Conservation (phyloP, 2,888 invertebrate species). For the Tridacna gigas region DNA sequence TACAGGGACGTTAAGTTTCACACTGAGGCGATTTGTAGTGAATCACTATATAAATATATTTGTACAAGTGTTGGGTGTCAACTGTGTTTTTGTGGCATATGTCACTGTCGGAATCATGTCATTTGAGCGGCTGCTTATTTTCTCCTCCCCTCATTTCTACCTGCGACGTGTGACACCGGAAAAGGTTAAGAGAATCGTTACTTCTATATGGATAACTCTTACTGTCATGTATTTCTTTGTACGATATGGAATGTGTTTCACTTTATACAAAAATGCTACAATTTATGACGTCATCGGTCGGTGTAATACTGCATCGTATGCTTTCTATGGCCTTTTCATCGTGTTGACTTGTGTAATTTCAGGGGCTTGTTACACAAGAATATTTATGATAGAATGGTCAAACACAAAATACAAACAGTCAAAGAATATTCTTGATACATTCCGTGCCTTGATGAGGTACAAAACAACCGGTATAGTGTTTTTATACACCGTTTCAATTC, state of each 20-base stretch:
- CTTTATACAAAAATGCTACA: background rate
- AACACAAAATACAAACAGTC: background rate
- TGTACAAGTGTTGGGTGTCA: slow-evolving; percentile 29
- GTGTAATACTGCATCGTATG: slow-evolving; percentile 29
- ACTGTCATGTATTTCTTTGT: slow-evolving; percentile 28
- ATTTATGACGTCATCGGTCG: slow-evolving; percentile 38
- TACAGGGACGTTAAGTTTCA: slow-evolving; percentile 26
- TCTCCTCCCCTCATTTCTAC: slow-evolving; percentile 40
- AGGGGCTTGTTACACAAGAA: slow-evolving; percentile 26
- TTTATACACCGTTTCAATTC: slow-evolving; percentile 32
- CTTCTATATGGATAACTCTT: slow-evolving; percentile 26
- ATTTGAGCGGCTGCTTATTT: slow-evolving; percentile 42
- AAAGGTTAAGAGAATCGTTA: slow-evolving; percentile 18
- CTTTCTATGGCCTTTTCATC: slow-evolving; percentile 28
- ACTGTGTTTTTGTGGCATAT: slow-evolving; percentile 34
- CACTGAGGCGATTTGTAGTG: slow-evolving; percentile 36
- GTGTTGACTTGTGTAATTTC: slow-evolving; percentile 9
- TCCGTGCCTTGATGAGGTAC: slow-evolving; percentile 26
- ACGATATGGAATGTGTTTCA: slow-evolving; percentile 32
- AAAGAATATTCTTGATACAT: background rate
- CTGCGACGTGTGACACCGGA: slow-evolving; percentile 10
- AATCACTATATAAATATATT: slow-evolving; percentile 34
- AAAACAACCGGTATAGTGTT: slow-evolving; percentile 45
- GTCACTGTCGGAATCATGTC: slow-evolving; percentile 48
- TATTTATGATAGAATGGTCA: slow-evolving; percentile 34